These are phyloP conservation scores for Lasius platythorax DNA, from an alignment of 2,888 invertebrate species.

Conservation along the genomic window DNA sequence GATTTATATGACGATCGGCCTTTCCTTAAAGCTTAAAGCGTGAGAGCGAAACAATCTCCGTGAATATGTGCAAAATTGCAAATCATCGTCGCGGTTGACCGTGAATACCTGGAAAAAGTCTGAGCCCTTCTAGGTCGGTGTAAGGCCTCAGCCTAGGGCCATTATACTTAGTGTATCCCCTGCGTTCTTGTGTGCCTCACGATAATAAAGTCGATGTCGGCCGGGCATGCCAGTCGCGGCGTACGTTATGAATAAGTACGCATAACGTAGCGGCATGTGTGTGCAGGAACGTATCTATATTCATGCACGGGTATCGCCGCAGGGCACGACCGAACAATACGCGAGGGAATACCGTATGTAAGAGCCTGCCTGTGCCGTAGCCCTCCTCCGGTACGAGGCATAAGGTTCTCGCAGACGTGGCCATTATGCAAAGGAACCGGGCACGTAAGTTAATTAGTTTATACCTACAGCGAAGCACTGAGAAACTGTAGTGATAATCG, in stretches of 20 bases:
- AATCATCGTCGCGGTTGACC: conserved; percentile 65
- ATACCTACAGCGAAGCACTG: conserved; percentile 57
- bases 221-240: conserved; percentile 58
- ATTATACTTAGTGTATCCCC: conserved; percentile 69
- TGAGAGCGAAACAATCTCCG: neutral
- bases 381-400: conserved; percentile 59
- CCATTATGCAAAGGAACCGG: conserved; percentile 73
- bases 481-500: conserved; percentile 54
- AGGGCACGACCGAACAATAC: conserved; percentile 58
- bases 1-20: neutral
- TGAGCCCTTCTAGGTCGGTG: conserved; percentile 60
- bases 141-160: conserved; percentile 57
- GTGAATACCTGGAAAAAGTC: conserved; percentile 56
- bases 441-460: conserved; percentile 76
- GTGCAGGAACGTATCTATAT: conserved; percentile 64
- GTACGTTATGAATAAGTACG: conserved; percentile 73
- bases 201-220: conserved; percentile 73
- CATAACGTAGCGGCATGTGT: conserved; percentile 57
- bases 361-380: conserved; percentile 40
- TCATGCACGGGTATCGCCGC: conserved; percentile 53
- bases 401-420: conserved; percentile 64
- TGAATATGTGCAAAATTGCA: conserved; percentile 56
- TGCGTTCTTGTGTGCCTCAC: conserved; percentile 65
- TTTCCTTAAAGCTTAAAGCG: neutral
- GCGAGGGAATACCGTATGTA: conserved; percentile 47